Conservation (phyloP, 1,140 invertebrate genomes). For the Latrodectus geometricus region DNA sequence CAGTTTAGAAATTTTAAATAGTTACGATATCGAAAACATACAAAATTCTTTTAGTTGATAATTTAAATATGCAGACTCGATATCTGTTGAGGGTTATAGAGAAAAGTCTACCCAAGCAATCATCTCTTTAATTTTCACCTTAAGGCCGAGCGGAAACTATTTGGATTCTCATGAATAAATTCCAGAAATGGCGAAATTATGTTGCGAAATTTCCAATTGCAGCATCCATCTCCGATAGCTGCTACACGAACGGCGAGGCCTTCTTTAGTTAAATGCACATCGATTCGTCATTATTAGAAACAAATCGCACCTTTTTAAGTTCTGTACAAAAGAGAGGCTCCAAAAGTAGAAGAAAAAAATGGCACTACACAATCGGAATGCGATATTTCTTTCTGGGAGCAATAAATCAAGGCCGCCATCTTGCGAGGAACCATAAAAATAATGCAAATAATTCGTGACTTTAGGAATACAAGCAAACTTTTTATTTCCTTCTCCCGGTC, state of each 20-base stretch:
- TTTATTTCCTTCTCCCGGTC: constrained; percentile 5
- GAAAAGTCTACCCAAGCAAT: too few relatives aligned
- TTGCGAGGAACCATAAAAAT: not conserved
- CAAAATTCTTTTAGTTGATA: too few relatives aligned
- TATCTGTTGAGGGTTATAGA: too few relatives aligned
- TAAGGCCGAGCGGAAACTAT: too few relatives aligned
- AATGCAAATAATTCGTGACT: constrained; percentile 17
- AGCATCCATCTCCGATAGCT: not conserved
- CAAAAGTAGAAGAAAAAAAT: not conserved
- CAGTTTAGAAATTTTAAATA: too few relatives aligned
- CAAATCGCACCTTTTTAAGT: not conserved
- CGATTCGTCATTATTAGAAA: not conserved
- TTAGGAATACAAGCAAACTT: constrained; percentile 1
- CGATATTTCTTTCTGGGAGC: constrained; percentile 10
- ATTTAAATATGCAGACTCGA: too few relatives aligned
- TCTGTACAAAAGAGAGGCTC: not conserved
- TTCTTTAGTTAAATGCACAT: not conserved
- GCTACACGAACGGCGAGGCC: not conserved
- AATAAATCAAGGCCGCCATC: not conserved
- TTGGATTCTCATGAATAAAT: too few relatives aligned
- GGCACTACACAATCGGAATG: constrained; percentile 9
- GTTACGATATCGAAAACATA: too few relatives aligned
- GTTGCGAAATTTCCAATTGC: not conserved
- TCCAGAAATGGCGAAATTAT: not conserved
- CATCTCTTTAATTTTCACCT: too few relatives aligned